Conservation (phyloP, 2,797 vertebrate genomes). For the Anguilla pacifica region DNA sequence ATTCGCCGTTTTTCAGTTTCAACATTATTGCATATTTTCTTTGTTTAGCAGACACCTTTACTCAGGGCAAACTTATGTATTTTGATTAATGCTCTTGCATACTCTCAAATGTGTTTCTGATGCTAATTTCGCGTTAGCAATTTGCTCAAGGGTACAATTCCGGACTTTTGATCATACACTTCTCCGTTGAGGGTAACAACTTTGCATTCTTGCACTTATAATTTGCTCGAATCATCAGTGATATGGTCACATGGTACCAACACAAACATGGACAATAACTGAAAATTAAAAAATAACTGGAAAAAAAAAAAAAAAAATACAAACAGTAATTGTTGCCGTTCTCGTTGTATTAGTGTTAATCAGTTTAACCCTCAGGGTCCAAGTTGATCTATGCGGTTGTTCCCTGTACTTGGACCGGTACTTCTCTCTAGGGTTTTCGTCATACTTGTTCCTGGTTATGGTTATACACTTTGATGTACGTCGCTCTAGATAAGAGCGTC, state of each 20-base stretch:
- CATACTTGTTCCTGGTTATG: too few relatives aligned
- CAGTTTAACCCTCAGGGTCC: too few relatives aligned
- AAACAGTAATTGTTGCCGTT: too few relatives aligned
- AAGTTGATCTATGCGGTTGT: too few relatives aligned
- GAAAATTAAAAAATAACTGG: too few relatives aligned
- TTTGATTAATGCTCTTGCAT: not conserved
- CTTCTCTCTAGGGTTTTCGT: too few relatives aligned
- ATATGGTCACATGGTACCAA: not conserved
- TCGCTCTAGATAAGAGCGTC: too few relatives aligned
- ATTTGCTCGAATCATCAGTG: not conserved
- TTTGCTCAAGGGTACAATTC: not conserved
- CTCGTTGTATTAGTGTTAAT: too few relatives aligned
- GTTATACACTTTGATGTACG: too few relatives aligned
- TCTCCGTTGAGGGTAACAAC: not conserved
- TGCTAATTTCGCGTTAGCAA: not conserved
- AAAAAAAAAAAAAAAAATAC: too few relatives aligned
- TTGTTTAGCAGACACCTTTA: not conserved
- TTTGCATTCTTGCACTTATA: not conserved
- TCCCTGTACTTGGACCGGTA: too few relatives aligned
- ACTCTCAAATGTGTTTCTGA: not conserved
- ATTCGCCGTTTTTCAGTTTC: conserved; percentile 3
- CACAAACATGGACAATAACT: not conserved
- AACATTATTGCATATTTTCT: conserved; percentile 6
- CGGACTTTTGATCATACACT: not conserved
- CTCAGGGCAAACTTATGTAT: not conserved